Percentiles rank a stretch among this genome's conserved stretches.
These are phyloP conservation scores for Caenorhabditis drosophilae DNA, from an alignment of 2,888 invertebrate species.

Conservation along the genomic window DNA sequence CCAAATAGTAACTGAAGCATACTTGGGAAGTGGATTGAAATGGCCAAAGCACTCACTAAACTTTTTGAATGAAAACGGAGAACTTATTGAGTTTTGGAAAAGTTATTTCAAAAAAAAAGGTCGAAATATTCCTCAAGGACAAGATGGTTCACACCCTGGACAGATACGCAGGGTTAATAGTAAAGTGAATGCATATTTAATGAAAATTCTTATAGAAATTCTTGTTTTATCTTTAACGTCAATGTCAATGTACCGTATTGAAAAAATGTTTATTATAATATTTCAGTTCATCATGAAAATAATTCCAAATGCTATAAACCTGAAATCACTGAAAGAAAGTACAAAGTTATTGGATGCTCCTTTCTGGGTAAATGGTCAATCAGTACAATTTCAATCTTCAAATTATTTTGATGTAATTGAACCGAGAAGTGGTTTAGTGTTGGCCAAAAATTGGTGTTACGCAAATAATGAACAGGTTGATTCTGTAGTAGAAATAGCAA, in stretches of 20 bases:
- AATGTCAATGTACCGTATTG: too few relatives aligned
- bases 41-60: conserved; percentile 54
- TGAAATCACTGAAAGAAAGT: conserved; percentile 13
- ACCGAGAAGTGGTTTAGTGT: conserved; percentile 56
- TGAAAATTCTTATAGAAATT: too few relatives aligned
- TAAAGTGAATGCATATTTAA: too few relatives aligned
- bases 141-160: conserved; percentile 45
- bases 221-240: too few relatives aligned
- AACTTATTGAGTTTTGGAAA: conserved; percentile 49
- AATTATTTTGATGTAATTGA: conserved; percentile 54
- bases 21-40: conserved; percentile 11
- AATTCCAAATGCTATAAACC: conserved; percentile 14
- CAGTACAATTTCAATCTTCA: conserved; percentile 37
- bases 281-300: conserved; percentile 29
- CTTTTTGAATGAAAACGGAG: conserved; percentile 42
- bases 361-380: conserved; percentile 53
- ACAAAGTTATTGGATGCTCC: conserved; percentile 20
- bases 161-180: conserved; percentile 34
- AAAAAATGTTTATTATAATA: neutral
- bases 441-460: conserved; percentile 16
- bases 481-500: conserved; percentile 28
- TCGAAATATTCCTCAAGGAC: conserved; percentile 32
- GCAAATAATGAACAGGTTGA: conserved; percentile 37
- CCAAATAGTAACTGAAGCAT: conserved; percentile 47
- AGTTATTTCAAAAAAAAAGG: conserved; percentile 46